Conservation (phyloP, 2,113 vertebrate species). For the Cyprinodon tularosa region DNA sequence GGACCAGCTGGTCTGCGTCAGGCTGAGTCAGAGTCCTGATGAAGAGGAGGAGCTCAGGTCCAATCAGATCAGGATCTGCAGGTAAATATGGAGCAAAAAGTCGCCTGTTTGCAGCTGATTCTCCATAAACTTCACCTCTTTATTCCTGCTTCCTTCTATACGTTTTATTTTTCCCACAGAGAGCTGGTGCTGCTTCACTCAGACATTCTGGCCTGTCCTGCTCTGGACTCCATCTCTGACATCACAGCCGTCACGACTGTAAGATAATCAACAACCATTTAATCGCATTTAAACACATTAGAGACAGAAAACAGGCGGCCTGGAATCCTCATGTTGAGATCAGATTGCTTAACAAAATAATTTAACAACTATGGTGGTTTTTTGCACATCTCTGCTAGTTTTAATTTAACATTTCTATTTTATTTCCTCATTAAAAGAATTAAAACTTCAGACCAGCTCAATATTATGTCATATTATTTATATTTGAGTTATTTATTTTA, state of each 20-base stretch:
- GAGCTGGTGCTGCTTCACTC: slow-evolving; percentile 80
- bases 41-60: slow-evolving; percentile 74
- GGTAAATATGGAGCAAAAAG: slow-evolving; percentile 66
- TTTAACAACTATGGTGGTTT: no score
- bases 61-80: slow-evolving; percentile 85
- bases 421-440: no score
- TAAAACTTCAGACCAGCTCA: no score
- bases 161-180: slow-evolving; percentile 60
- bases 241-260: slow-evolving; percentile 87
- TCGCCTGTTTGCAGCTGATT: neutral
- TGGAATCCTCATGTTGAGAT: no score
- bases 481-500: no score
- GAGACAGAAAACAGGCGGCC: neutral
- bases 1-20: slow-evolving; percentile 77
- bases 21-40: slow-evolving; percentile 65
- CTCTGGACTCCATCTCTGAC: slow-evolving; percentile 79
- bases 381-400: no score
- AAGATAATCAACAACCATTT: slow-evolving; percentile 63
- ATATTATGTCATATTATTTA: no score
- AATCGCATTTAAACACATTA: neutral
- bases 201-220: slow-evolving; percentile 85
- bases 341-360: no score
- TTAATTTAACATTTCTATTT: no score
- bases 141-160: no score
- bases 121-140: no score